A percentile compares a stretch with the other conserved stretches of the same genome.
Evolutionary conservation across 1,140 invertebrate species (phyloP).

Genomic region (Streblospio benedicti): DNA sequence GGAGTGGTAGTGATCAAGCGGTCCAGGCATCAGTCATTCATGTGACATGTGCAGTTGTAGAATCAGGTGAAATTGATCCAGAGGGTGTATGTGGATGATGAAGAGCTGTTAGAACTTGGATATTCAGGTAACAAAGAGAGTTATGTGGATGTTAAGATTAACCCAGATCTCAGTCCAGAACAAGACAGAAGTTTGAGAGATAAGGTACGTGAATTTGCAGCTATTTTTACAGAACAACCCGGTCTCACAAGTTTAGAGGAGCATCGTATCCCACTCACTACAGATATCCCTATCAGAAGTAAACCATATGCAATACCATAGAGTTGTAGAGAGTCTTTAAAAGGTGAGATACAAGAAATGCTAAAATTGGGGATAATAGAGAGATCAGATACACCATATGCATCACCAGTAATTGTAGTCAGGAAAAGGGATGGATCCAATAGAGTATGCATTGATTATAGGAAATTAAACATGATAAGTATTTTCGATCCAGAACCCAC

Average conservation of each 20-base stretch:
- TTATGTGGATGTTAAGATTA: too few species aligned
- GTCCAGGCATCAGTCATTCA: too few species aligned
- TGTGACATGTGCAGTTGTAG: too few species aligned
- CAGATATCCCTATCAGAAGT: neutral
- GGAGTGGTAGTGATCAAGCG: too few species aligned
- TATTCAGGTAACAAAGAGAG: too few species aligned
- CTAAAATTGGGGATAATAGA: constrained; percentile 14
- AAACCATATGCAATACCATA: too few species aligned
- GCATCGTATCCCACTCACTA: neutral
- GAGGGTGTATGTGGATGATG: too few species aligned
- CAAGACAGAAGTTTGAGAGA: neutral
- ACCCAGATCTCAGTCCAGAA: neutral
- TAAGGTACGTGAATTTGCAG: neutral
- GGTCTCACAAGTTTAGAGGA: neutral
- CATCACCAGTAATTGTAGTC: constrained; percentile 13
- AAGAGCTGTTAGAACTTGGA: too few species aligned
- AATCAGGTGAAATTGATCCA: too few species aligned
- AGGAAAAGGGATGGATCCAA: constrained; percentile 11
- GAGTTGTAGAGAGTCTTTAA: neutral
- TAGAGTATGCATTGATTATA: constrained; percentile 15
- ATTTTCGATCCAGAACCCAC: constrained; percentile 9
- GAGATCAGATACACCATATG: constrained; percentile 13
- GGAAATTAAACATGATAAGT: too few species aligned
- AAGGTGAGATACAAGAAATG: constrained; percentile 9
- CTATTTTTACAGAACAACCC: constrained; percentile 6